Evolutionary conservation across 1,140 invertebrate species (phyloP), one percentile per base, ranked within the genome.

Genomic region (Gyrodactylus salaris): DNA sequence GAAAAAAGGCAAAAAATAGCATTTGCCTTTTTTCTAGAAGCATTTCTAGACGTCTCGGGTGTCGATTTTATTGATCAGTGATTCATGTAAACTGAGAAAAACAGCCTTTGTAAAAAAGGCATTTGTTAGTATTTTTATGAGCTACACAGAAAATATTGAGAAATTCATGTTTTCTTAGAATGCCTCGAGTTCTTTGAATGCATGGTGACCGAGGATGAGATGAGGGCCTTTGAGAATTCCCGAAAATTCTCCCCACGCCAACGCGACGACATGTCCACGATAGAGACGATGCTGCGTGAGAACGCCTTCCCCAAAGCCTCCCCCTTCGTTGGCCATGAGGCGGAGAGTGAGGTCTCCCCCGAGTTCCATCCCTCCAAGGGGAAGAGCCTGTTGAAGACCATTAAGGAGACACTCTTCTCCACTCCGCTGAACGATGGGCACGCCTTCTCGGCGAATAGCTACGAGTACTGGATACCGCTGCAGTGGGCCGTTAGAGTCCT

Each of bases 401-500:
- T 54, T 54, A 54, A 54, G n/a, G 34, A 54, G n/a, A 54, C 7
- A 16, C n/a, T 54, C n/a, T n/a, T 54, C 34, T 16, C 7, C n/a
- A 16, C 34, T 16, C 34, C 34, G n/a, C n/a, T 54, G 34, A 54
- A 54, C n/a, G 34, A 54, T 54, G 34, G 34, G 7, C 34, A 54
- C n/a, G 34, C 34, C n/a, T 54, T 54, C 34, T 54, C 34, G 34
- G 34, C 34, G 34, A 54, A 54, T 54, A 7, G n/a, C n/a, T 54
- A 54, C n/a, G 70, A 71, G 26, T 71, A 71, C n/a, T 71, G 70
- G 70, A 71, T 71, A 25, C 70, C 70, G 16, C 20, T 71, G 20
- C 70, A 71, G 26, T 71, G 70, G 70, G 70, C 70, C 20, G 21
- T 25, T 1, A 71, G 70, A 71, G 1, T 71, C 1, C 7, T 25